phyloP scores from a whole-genome alignment of 2,797 vertebrate species.

The Gobionotothen gibberifrons region DNA sequence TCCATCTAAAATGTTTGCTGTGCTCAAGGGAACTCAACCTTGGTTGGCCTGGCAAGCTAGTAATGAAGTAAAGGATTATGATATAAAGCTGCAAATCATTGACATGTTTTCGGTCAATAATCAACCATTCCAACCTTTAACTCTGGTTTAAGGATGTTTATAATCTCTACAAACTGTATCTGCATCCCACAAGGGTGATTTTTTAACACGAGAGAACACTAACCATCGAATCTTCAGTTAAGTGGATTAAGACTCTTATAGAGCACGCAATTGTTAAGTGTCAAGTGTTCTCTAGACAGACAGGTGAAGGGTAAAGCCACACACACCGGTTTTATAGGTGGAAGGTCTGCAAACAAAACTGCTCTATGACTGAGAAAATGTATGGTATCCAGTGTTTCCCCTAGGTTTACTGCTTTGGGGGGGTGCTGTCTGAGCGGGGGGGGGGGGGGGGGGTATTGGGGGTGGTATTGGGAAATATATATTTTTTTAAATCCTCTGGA shows the following conservation, averaged over 20 bases:
- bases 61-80: conserved; percentile 14
- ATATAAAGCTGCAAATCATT: conserved; percentile 41
- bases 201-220: neutral
- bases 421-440: too few species aligned
- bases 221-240: neutral
- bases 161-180: neutral
- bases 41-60: neutral
- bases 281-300: neutral
- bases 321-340: neutral
- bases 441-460: too few species aligned
- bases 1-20: neutral
- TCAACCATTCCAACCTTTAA: conserved; percentile 19
- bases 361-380: neutral
- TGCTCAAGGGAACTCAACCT: conserved; percentile 1
- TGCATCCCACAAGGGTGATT: neutral
- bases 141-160: neutral
- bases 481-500: too few species aligned
- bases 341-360: neutral
- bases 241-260: conserved; percentile 7
- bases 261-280: neutral
- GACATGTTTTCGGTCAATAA: conserved; percentile 38
- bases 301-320: conserved; percentile 5
- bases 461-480: too few species aligned
- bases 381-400: too few species aligned
- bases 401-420: too few species aligned